Conservation (phyloP, 2,888 invertebrate genomes). For the Eumacrocentrus americanus region DNA sequence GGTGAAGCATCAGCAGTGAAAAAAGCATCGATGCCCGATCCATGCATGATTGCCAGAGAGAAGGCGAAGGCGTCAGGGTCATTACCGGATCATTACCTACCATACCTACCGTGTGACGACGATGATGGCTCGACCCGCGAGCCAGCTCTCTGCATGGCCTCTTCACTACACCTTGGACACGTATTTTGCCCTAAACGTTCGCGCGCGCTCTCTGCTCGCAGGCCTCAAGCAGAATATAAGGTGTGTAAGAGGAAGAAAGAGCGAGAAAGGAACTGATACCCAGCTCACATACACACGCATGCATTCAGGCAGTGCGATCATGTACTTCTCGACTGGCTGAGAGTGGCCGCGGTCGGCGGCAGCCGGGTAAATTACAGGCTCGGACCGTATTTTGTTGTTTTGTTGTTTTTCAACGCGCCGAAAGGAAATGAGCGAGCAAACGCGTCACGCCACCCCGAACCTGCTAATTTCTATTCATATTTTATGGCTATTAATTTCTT, state of each 20-base stretch:
- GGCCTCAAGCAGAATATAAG: no score
- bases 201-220: slow-evolving; percentile 9
- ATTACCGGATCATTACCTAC: slow-evolving; percentile 61
- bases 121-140: no score
- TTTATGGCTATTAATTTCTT: slow-evolving; percentile 63
- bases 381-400: slow-evolving; percentile 60
- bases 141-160: no score
- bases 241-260: slow-evolving; percentile 8
- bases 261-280: slow-evolving; percentile 10
- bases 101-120: slow-evolving; percentile 57
- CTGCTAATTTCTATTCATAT: slow-evolving; percentile 63
- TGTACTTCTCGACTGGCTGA: slow-evolving; percentile 28
- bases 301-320: slow-evolving; percentile 20
- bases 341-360: slow-evolving; percentile 56
- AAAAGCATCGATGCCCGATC: slow-evolving; percentile 32
- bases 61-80: slow-evolving; percentile 56
- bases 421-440: slow-evolving; percentile 63
- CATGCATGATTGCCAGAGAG: slow-evolving; percentile 37
- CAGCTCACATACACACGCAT: slow-evolving; percentile 14
- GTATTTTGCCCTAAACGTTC: slow-evolving; percentile 13
- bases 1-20: slow-evolving; percentile 2
- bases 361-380: slow-evolving; percentile 61
- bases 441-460: slow-evolving; percentile 62
- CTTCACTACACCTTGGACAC: no score
- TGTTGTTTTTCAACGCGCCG: slow-evolving; percentile 63